Evolutionary conservation across 1,140 invertebrate genomes (phyloP).

Genomic region (Mya arenaria): DNA sequence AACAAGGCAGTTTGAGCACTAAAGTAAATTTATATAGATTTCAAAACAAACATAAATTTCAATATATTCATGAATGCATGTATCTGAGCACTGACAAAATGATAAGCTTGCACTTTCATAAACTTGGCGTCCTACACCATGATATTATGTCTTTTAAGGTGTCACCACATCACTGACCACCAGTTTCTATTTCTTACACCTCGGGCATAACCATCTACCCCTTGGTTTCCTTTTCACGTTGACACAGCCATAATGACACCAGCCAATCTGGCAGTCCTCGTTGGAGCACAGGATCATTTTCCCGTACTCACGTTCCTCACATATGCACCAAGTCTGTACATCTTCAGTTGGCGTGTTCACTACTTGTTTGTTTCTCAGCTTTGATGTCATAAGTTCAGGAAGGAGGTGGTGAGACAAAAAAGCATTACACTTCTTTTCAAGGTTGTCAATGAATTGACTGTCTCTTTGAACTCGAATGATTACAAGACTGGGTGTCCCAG

Average conservation of each 20-base stretch:
- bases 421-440: not conserved
- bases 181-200: not conserved
- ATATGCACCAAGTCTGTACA: not conserved
- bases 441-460: not conserved
- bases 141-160: too few relatives aligned
- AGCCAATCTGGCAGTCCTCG: not conserved
- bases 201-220: not conserved
- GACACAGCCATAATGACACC: constrained; percentile 6
- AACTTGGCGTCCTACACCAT: too few relatives aligned
- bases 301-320: not conserved
- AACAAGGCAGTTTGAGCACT: too few relatives aligned
- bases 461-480: not conserved
- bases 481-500: not conserved
- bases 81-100: too few relatives aligned
- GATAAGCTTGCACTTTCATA: too few relatives aligned
- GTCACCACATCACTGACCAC: not conserved
- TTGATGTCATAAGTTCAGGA: not conserved
- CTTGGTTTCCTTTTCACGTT: constrained; percentile 1
- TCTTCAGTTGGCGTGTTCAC: not conserved
- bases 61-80: too few relatives aligned
- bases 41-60: too few relatives aligned
- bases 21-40: too few relatives aligned
- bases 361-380: not conserved
- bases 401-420: not conserved
- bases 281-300: not conserved